These are phyloP conservation scores for Chelonus formosanus DNA, from an alignment of 2,888 invertebrate genomes.

Conservation along the genomic window DNA sequence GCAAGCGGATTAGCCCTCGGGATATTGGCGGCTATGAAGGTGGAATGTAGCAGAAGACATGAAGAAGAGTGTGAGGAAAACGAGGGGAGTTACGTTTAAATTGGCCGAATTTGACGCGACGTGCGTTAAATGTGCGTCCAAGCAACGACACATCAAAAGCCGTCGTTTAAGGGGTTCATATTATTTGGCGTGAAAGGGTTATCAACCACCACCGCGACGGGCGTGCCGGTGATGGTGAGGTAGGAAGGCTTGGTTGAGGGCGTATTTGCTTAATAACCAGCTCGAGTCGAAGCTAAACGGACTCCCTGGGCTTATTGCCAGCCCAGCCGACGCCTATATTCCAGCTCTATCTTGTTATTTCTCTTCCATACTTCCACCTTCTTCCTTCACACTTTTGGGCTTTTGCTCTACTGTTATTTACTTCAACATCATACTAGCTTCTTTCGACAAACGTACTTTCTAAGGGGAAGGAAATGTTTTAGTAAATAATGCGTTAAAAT, in stretches of 20 bases:
- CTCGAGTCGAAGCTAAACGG: slow-evolving; percentile 47
- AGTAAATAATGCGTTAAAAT: too few relatives aligned
- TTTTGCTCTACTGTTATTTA: too few relatives aligned
- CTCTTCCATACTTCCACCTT: too few relatives aligned
- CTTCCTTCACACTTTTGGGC: too few relatives aligned
- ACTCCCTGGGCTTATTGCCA: slow-evolving; percentile 55
- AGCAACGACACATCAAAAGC: slow-evolving; percentile 62
- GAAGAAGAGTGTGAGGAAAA: slow-evolving; percentile 19
- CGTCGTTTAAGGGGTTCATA: slow-evolving; percentile 58
- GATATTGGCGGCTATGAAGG: slow-evolving; percentile 4
- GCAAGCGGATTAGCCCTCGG: slow-evolving; percentile 32
- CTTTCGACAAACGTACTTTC: too few relatives aligned
- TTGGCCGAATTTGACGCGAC: slow-evolving; percentile 44
- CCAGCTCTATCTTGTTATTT: neutral
- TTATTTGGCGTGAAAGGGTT: slow-evolving; percentile 62
- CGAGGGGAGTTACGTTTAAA: slow-evolving; percentile 45
- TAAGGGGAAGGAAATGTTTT: too few relatives aligned
- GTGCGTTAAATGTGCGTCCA: slow-evolving; percentile 56
- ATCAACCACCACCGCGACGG: slow-evolving; percentile 47
- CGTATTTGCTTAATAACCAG: slow-evolving; percentile 58
- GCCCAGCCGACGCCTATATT: slow-evolving; percentile 37
- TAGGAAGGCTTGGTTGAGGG: slow-evolving; percentile 17
- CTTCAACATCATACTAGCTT: too few relatives aligned
- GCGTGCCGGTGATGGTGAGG: slow-evolving; percentile 20
- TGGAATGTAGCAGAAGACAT: neutral